Percentiles rank a stretch among this genome's conserved stretches.
These are phyloP conservation scores for Meriones psammophilus DNA, from an alignment of 2,797 vertebrate species.

Conservation along the genomic window DNA sequence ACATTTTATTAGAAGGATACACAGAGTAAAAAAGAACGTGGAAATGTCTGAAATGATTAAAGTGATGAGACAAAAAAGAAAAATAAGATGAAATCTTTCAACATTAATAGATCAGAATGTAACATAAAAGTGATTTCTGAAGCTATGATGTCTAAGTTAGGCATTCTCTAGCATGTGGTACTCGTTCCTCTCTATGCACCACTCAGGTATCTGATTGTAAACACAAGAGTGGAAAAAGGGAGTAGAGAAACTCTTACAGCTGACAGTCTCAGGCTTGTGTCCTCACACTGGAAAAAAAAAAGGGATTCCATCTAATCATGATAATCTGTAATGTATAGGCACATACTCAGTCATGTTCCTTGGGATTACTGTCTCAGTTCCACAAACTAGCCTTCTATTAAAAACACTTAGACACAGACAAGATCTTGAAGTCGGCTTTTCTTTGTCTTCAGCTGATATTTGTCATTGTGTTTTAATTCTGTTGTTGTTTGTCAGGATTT, in stretches of 20 bases:
- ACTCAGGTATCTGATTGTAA: background rate
- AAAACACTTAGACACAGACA: no score
- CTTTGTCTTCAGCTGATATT: background rate
- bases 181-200: background rate
- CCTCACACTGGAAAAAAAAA: background rate
- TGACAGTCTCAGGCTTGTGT: background rate
- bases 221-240: background rate
- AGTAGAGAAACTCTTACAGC: background rate
- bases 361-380: background rate
- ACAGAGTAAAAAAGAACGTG: conserved; percentile 16
- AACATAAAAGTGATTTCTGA: background rate
- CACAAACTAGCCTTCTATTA: background rate
- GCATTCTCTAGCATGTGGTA: background rate
- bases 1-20: background rate
- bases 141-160: background rate
- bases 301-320: background rate
- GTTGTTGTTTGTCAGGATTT: background rate
- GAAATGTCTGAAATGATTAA: conserved; percentile 27
- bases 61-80: background rate
- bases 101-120: background rate
- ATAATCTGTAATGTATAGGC: background rate
- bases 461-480: background rate
- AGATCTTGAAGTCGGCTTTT: background rate
- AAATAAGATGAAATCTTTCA: background rate
- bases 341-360: background rate